These are phyloP conservation scores for Melozone crissalis DNA, from an alignment of 2,113 vertebrate genomes.

Conservation along the genomic window DNA sequence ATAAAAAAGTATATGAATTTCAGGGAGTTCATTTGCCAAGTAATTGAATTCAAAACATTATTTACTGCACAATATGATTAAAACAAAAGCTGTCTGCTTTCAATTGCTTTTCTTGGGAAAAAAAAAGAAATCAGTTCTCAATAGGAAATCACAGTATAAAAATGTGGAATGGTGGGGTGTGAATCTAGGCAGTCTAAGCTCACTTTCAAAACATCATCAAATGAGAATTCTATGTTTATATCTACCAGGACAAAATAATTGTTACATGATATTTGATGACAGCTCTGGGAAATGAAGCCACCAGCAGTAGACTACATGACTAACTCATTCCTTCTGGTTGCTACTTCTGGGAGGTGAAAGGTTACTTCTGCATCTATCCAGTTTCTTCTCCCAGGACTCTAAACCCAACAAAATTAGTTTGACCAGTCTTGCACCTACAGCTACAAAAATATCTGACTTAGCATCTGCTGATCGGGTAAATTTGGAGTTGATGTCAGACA, in stretches of 20 bases:
- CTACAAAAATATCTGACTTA: constrained; percentile 33
- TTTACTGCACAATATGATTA: background rate
- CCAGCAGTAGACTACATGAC: constrained; percentile 52
- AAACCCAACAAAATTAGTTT: constrained; percentile 61
- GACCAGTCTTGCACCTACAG: background rate
- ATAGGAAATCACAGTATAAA: constrained; percentile 20
- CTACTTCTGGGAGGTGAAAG: constrained; percentile 67
- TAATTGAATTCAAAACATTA: background rate
- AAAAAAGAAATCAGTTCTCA: background rate
- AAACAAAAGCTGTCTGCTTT: background rate
- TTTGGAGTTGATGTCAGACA: background rate
- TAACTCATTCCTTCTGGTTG: constrained; percentile 72
- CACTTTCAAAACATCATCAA: constrained; percentile 59
- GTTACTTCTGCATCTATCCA: constrained; percentile 58
- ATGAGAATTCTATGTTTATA: constrained; percentile 54
- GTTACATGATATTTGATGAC: constrained; percentile 72
- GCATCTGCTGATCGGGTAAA: constrained; percentile 25
- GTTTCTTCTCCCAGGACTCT: constrained; percentile 61
- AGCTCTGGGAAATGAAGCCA: constrained; percentile 59
- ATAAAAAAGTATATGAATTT: background rate
- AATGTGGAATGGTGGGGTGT: background rate
- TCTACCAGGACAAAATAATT: constrained; percentile 64
- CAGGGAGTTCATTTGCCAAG: background rate
- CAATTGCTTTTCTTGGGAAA: background rate
- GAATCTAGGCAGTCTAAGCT: constrained; percentile 34